Percentiles rank a stretch among this genome's conserved stretches.
Conservation (phyloP, 2,888 invertebrate genomes). For the Machimus rusticus region DNA sequence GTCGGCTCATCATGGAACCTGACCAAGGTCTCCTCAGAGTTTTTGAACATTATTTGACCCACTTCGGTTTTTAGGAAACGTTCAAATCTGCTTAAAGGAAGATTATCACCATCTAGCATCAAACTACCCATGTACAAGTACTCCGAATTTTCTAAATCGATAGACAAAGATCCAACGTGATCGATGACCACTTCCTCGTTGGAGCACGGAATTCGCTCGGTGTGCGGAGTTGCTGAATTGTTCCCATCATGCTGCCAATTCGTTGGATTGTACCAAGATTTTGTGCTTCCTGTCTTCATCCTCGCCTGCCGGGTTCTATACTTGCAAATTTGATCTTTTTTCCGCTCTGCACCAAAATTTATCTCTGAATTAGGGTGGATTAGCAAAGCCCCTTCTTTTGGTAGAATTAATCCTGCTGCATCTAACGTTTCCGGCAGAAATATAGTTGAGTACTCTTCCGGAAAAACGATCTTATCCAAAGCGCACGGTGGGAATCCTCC, state of each 20-base stretch:
- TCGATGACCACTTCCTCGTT: constrained; percentile 57
- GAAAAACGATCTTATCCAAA: constrained; percentile 57
- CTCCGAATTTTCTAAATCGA: constrained; percentile 57
- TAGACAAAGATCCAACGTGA: constrained; percentile 52
- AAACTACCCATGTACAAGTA: constrained; percentile 56
- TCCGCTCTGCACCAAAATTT: neutral
- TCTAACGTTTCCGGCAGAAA: constrained; percentile 53
- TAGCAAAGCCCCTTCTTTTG: constrained; percentile 35
- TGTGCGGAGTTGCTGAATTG: constrained; percentile 53
- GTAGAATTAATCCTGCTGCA: constrained; percentile 37
- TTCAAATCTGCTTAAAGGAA: constrained; percentile 55
- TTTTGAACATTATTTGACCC: constrained; percentile 58
- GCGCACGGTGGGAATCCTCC: constrained; percentile 55
- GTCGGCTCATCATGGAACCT: constrained; percentile 51
- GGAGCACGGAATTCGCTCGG: constrained; percentile 59
- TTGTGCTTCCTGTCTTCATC: constrained; percentile 49
- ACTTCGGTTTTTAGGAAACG: constrained; percentile 55
- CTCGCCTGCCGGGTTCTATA: constrained; percentile 51
- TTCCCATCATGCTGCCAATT: constrained; percentile 52
- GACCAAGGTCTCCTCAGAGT: constrained; percentile 50
- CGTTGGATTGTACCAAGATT: constrained; percentile 59
- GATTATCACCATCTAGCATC: constrained; percentile 55
- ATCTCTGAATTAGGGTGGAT: neutral
- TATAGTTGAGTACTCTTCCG: constrained; percentile 54
- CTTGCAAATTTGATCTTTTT: constrained; percentile 50